Conservation (phyloP, 2,797 vertebrate genomes). For the Sparidentex hasta region DNA sequence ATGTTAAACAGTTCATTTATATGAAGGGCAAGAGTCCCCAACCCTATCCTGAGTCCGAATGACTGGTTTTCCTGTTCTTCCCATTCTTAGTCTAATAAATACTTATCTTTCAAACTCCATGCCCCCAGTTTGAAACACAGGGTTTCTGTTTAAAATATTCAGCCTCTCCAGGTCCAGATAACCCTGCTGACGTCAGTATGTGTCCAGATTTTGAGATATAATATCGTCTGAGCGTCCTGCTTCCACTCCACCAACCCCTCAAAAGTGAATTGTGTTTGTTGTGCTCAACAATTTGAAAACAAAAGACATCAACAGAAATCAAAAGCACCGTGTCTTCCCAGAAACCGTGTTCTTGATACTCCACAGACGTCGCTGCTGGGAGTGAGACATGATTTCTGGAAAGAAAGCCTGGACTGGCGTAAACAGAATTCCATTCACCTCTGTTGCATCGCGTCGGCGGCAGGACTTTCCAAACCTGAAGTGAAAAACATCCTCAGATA, state of each 20-base stretch:
- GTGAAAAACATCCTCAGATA: neutral
- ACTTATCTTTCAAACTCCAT: neutral
- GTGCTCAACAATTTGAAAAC: neutral
- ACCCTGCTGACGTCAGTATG: neutral
- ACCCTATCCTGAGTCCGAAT: neutral
- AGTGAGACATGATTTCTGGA: constrained; percentile 26
- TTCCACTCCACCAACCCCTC: neutral
- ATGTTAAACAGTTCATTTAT: neutral
- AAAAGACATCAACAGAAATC: neutral
- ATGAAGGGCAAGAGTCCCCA: too few species aligned
- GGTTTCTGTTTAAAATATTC: neutral
- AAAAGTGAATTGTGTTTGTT: neutral
- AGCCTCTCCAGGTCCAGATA: neutral
- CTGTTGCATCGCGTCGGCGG: neutral
- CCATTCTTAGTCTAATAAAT: neutral
- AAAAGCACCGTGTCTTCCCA: neutral
- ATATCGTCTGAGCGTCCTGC: neutral
- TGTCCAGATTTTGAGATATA: neutral
- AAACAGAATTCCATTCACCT: constrained; percentile 41
- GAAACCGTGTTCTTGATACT: constrained; percentile 1
- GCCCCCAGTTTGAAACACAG: too few species aligned
- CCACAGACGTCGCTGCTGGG: neutral
- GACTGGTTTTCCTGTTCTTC: neutral
- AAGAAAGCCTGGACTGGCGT: constrained; percentile 7
- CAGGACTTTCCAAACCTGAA: constrained; percentile 12